phyloP scores from a whole-genome alignment of 2,888 invertebrate genomes.

The Nymphalis polychloros region DNA sequence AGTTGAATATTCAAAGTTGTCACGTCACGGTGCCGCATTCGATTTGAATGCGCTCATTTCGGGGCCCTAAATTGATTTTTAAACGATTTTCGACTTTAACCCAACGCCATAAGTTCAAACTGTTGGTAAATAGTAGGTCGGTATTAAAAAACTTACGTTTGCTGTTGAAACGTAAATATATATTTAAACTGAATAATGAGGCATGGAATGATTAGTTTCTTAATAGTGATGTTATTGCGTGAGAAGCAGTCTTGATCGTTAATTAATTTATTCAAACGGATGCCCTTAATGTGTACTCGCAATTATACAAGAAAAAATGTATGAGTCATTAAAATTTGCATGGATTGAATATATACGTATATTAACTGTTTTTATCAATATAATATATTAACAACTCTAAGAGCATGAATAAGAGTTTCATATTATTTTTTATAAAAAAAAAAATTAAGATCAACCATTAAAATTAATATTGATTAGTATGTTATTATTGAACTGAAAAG shows the following conservation, averaged over 20 bases:
- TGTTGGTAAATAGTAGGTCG: neutral
- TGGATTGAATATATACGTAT: neutral
- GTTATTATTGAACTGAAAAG: too few relatives aligned
- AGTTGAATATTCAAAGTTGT: constrained; percentile 75
- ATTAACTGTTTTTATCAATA: neutral
- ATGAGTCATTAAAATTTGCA: constrained; percentile 7
- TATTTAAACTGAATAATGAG: constrained; percentile 28
- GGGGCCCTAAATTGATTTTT: constrained; percentile 6
- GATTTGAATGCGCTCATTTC: constrained; percentile 50
- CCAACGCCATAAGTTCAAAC: neutral
- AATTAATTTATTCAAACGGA: constrained; percentile 13
- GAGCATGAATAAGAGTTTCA: too few relatives aligned
- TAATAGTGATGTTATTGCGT: constrained; percentile 29
- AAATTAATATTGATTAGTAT: neutral
- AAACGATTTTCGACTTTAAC: constrained; percentile 12
- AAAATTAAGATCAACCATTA: too few relatives aligned
- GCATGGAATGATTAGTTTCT: constrained; percentile 19
- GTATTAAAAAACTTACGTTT: constrained; percentile 7
- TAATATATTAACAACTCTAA: neutral
- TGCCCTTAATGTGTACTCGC: constrained; percentile 1
- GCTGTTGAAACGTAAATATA: constrained; percentile 26
- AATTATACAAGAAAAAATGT: constrained; percentile 1
- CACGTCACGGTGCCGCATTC: constrained; percentile 69
- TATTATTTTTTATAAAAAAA: too few relatives aligned
- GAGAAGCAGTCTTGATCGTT: constrained; percentile 14